Evolutionary conservation across 2,797 vertebrate species (phyloP).

Genomic region (Dromococcyx pavoninus): DNA sequence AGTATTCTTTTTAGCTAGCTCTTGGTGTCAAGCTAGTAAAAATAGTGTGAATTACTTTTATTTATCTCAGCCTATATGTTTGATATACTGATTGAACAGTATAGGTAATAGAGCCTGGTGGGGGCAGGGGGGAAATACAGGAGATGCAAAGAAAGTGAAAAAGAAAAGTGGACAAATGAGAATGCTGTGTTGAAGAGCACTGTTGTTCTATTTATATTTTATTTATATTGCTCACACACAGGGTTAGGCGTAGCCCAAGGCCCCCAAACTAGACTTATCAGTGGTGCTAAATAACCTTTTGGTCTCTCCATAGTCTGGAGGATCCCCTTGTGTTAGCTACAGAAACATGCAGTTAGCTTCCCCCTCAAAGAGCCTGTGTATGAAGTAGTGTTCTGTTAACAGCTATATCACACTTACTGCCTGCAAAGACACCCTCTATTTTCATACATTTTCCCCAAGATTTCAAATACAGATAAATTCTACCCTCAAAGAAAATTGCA

Average conservation of each 20-base stretch:
- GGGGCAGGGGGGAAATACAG: not conserved
- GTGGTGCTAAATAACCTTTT: not conserved
- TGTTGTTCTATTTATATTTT: not conserved
- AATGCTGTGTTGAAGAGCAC: not conserved
- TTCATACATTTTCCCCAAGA: not conserved
- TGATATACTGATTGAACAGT: not conserved
- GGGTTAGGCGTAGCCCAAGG: not conserved
- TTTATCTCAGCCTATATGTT: not conserved
- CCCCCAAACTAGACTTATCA: not conserved
- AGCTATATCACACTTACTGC: not conserved
- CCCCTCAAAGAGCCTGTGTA: rapidly evolving
- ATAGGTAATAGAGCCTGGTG: not conserved
- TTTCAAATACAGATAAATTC: not conserved
- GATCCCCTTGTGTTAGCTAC: rapidly evolving
- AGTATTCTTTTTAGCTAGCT: not conserved
- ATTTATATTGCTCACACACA: not conserved
- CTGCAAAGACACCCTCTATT: not conserved
- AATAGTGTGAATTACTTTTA: not conserved
- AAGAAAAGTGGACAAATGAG: not conserved
- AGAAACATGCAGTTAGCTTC: not conserved
- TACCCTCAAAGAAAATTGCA: not conserved
- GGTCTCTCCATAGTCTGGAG: not conserved
- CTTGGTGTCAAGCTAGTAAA: not conserved
- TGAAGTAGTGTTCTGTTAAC: not conserved
- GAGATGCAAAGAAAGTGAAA: not conserved